These are phyloP conservation scores for Tauraco erythrolophus DNA, from an alignment of 2,113 vertebrate genomes.

Conservation along the genomic window DNA sequence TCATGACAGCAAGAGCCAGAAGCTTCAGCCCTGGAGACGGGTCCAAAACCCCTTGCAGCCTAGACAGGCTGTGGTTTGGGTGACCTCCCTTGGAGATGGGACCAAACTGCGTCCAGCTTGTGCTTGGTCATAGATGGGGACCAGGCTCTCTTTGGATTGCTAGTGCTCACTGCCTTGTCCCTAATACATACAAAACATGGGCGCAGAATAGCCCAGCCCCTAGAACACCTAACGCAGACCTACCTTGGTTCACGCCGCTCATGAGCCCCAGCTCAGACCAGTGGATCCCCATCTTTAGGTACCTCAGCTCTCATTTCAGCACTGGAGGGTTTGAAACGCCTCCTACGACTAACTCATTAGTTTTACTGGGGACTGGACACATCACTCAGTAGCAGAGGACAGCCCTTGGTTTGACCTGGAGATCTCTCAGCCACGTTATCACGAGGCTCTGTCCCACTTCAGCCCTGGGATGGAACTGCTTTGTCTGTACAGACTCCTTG, in stretches of 20 bases:
- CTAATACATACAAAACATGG: neutral
- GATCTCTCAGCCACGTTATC: neutral
- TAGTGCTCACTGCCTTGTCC: neutral
- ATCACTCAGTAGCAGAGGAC: neutral
- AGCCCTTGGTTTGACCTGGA: neutral
- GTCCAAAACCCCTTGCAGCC: neutral
- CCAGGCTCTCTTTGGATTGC: neutral
- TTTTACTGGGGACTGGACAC: neutral
- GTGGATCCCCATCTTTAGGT: neutral
- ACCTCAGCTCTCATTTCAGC: neutral
- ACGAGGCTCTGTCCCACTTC: neutral
- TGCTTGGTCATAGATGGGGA: neutral
- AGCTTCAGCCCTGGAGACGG: neutral
- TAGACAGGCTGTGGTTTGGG: neutral
- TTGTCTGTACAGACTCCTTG: neutral
- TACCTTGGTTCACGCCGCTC: neutral
- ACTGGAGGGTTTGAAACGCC: neutral
- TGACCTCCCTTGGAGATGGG: neutral
- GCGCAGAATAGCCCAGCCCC: neutral
- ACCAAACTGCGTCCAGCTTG: neutral
- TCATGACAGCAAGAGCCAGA: neutral
- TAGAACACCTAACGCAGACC: neutral
- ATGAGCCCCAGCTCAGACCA: neutral
- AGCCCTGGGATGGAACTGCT: neutral
- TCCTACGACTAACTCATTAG: neutral